These are phyloP conservation scores for Pseudochaenichthys georgianus DNA, from an alignment of 2,797 vertebrate species.

Conservation along the genomic window DNA sequence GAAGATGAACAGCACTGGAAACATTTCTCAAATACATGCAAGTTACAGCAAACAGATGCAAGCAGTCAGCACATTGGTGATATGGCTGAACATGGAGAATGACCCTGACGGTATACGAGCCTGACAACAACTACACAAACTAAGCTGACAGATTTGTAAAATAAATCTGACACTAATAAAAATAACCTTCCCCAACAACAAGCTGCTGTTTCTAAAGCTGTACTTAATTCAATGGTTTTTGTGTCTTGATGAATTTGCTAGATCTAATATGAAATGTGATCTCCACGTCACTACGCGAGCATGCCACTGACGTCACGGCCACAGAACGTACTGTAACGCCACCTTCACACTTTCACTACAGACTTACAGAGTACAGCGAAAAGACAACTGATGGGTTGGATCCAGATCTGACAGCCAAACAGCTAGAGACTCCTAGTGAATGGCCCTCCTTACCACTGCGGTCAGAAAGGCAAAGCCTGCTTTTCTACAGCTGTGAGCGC, in stretches of 20 bases:
- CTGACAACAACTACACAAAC: constrained; percentile 37
- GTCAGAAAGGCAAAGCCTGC: constrained; percentile 80
- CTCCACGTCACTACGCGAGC: constrained; percentile 78
- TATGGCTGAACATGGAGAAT: constrained; percentile 65
- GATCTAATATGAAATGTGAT: constrained; percentile 65
- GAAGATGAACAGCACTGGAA: constrained; percentile 46
- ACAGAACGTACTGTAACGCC: constrained; percentile 76
- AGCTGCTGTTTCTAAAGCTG: constrained; percentile 13
- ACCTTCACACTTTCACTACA: constrained; percentile 81
- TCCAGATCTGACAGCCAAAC: constrained; percentile 77
- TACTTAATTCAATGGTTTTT: neutral
- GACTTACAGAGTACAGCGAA: constrained; percentile 81
- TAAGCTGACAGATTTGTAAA: constrained; percentile 19
- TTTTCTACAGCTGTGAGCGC: constrained; percentile 81
- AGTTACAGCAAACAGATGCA: constrained; percentile 69
- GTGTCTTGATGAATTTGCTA: constrained; percentile 48
- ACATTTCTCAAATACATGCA: constrained; percentile 65
- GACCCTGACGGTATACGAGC: constrained; percentile 41
- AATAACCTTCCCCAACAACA: constrained; percentile 10
- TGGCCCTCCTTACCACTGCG: constrained; percentile 83
- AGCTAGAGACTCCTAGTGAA: constrained; percentile 71
- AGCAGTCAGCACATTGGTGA: constrained; percentile 65
- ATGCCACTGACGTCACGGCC: constrained; percentile 83
- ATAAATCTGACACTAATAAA: constrained; percentile 13
- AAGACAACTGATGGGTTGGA: constrained; percentile 81